phyloP scores from a whole-genome alignment of 2,797 vertebrate species.

The Rallus crepitans region DNA sequence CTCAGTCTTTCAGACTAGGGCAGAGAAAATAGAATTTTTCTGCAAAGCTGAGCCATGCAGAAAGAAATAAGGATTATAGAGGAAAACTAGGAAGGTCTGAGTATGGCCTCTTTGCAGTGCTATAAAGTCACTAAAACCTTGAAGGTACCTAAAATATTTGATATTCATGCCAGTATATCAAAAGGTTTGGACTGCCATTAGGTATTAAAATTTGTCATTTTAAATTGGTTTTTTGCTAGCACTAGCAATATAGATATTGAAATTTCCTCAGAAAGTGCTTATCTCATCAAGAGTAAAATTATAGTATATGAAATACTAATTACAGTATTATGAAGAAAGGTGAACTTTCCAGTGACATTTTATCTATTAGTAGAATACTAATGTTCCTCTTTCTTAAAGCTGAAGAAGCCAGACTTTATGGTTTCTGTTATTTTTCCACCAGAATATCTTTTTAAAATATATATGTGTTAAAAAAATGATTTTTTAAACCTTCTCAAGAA shows the following conservation, averaged over 20 bases:
- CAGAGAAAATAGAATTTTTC: background rate
- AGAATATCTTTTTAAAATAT: background rate
- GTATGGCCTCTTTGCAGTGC: background rate
- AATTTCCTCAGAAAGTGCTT: conserved; percentile 83
- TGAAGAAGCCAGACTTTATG: conserved; percentile 37
- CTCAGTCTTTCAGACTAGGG: background rate
- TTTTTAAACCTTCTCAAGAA: background rate
- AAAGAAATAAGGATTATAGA: background rate
- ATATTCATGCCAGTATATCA: conserved; percentile 71
- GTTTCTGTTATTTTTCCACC: conserved; percentile 6
- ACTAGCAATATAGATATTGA: conserved; percentile 79
- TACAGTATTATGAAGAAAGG: conserved; percentile 83
- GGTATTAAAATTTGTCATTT: conserved; percentile 81
- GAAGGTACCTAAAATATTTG: conserved; percentile 60
- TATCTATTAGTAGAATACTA: conserved; percentile 81
- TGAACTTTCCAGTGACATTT: conserved; percentile 81
- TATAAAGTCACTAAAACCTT: conserved; percentile 62
- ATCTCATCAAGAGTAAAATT: conserved; percentile 85
- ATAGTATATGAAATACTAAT: conserved; percentile 81
- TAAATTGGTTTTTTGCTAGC: conserved; percentile 76
- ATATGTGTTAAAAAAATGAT: background rate
- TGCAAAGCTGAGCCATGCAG: background rate
- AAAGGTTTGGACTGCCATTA: conserved; percentile 72
- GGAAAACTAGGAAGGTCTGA: background rate
- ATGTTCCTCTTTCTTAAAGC: conserved; percentile 76